A percentile compares a stretch with the other conserved stretches of the same genome.
Conservation (phyloP, 2,797 vertebrate genomes). For the Lepus oiostolus region DNA sequence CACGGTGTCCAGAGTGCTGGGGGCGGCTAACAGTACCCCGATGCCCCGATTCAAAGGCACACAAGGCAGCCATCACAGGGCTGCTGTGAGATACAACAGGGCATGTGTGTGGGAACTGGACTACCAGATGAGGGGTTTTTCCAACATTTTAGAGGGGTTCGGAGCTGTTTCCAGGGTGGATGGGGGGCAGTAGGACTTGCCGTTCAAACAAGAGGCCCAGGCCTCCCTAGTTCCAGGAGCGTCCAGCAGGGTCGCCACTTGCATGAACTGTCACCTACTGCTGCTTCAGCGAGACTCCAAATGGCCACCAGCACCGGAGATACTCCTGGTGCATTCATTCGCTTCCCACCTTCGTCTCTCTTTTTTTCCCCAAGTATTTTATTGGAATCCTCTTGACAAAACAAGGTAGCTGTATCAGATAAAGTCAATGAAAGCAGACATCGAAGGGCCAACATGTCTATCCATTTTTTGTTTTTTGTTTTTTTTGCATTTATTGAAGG, state of each 20-base stretch:
- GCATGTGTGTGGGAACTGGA: background rate
- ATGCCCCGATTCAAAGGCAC: no score
- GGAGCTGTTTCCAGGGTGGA: background rate
- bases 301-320: background rate
- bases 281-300: background rate
- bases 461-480: no score
- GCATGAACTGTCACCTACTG: background rate
- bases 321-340: background rate
- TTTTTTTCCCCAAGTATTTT: no score
- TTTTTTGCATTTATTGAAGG: no score
- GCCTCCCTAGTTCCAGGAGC: background rate
- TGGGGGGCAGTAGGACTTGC: background rate
- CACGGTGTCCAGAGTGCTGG: background rate
- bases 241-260: background rate
- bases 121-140: background rate
- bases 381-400: no score
- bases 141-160: constrained; percentile 3
- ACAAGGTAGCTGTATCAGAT: no score
- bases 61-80: background rate
- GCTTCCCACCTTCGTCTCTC: background rate
- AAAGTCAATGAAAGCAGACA: no score
- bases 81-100: background rate
- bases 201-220: background rate
- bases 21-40: background rate
- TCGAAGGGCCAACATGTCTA: no score